Base-by-base conservation (phyloP, 2,113 vertebrate species). In the Gracilinanus agilis region DNA sequence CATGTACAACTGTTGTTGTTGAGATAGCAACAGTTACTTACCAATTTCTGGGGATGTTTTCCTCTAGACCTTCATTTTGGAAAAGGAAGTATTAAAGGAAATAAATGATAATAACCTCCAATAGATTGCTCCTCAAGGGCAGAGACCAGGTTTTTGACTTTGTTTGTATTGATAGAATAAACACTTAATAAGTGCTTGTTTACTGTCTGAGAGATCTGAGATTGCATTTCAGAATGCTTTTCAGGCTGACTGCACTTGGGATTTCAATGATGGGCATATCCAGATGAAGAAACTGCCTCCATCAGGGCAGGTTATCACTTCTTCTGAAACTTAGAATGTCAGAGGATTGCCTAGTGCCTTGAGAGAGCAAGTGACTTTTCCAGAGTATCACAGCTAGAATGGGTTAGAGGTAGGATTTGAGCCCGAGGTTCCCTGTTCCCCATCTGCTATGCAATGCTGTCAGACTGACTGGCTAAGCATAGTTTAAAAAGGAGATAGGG, bases 1-100 rank as follows among this genome's bases (percentile, higher is more conserved):
- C 34, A 91, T 92, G 91, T 93, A 96, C 19, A 0, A 83, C 83
- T 25, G 7, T 53, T 44, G 29, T 44, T 95, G 75, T 92, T 94
- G 93, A 92, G 92, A 95, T 88, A 94, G 24, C 27, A 96, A 95
- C 49, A 95, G n/a, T 54, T 95, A 24, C 44, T 93, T 1, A 44
- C 11, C 55, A 96, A 0, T 55, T 23, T 1, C 0, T 40, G 24
- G 2, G 9, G 49, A 4, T 44, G 16, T 92, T 92, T 92, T 90
- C 75, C 91, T 96, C 89, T 91, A 54, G 34, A 53, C 5, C 53
- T 44, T 24, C 54, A 23, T 91, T 2, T 34, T 83, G 44, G 6
- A 95, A 92, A 92, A 9, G 90, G 25, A 67, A 67, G 4, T 34
- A 67, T 67, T 0, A 67, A 67, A 11, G 27, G 27, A 40, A 83